Evolutionary conservation across 2,113 vertebrate genomes (phyloP).

Genomic region (Dinomys branickii): DNA sequence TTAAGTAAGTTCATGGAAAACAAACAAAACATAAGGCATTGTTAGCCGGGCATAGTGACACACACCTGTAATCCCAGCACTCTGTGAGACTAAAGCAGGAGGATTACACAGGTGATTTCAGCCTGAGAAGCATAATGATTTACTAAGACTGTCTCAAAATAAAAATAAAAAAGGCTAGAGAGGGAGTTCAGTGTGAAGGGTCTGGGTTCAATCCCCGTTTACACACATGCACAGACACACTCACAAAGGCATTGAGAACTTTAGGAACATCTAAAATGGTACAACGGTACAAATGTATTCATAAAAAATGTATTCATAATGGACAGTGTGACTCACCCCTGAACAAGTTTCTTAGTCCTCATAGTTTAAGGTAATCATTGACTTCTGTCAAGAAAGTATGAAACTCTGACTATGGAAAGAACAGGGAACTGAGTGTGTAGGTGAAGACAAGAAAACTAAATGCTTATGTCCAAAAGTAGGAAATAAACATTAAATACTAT

Average conservation of each 20-base stretch:
- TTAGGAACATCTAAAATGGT: not conserved
- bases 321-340: not conserved
- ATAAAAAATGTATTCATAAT: not conserved
- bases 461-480: not conserved
- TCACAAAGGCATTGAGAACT: not conserved
- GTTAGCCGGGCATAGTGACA: not conserved
- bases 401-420: not conserved
- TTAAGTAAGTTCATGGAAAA: not conserved
- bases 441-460: not conserved
- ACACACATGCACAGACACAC: not conserved
- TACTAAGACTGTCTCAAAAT: not conserved
- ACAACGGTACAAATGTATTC: not conserved
- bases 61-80: not conserved
- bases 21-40: not conserved
- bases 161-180: not conserved
- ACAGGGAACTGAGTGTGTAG: not conserved
- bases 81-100: not conserved
- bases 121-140: not conserved
- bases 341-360: not conserved
- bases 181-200: not conserved
- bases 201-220: not conserved
- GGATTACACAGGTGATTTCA: not conserved
- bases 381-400: not conserved
- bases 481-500: not conserved
- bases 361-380: not conserved